Percentiles rank a stretch among this genome's conserved stretches.
These are phyloP conservation scores for Sandelia bainsii DNA, from an alignment of 2,797 vertebrate species.

Conservation along the genomic window DNA sequence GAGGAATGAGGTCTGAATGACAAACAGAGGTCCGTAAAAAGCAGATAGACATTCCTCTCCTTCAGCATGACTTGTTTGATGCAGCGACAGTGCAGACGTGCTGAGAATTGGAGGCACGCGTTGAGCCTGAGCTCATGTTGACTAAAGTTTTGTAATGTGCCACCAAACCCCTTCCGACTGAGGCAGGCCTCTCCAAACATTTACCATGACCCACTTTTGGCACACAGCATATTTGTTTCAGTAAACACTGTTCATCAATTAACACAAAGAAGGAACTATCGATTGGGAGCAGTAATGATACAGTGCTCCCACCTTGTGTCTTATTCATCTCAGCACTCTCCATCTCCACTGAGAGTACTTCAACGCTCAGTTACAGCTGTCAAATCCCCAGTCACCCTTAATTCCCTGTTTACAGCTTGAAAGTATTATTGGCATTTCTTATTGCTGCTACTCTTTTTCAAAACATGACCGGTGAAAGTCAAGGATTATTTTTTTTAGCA, in stretches of 20 bases:
- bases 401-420: slow-evolving; percentile 21
- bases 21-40: slow-evolving; percentile 63
- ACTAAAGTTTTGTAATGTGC: slow-evolving; percentile 55
- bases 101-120: slow-evolving; percentile 46
- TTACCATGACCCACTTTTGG: slow-evolving; percentile 48
- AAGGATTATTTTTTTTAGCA: slow-evolving; percentile 11
- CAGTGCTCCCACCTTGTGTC: slow-evolving; percentile 12
- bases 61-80: slow-evolving; percentile 61
- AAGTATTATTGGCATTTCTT: slow-evolving; percentile 30
- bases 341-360: background rate
- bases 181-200: slow-evolving; percentile 14
- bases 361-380: slow-evolving; percentile 15
- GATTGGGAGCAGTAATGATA: slow-evolving; percentile 15
- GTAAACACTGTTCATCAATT: slow-evolving; percentile 45
- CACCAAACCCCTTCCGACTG: slow-evolving; percentile 11
- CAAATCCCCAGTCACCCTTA: slow-evolving; percentile 42
- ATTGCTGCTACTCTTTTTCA: slow-evolving; percentile 19
- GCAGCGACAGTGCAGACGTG: slow-evolving; percentile 59
- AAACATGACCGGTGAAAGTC: slow-evolving; percentile 48
- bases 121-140: slow-evolving; percentile 24
- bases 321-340: slow-evolving; percentile 17
- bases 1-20: slow-evolving; percentile 63
- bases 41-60: slow-evolving; percentile 60
- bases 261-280: slow-evolving; percentile 2
- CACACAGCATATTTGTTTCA: background rate